Conservation (phyloP, 92 coral and sea anemone genomes). For the Siderastrea radians region DNA sequence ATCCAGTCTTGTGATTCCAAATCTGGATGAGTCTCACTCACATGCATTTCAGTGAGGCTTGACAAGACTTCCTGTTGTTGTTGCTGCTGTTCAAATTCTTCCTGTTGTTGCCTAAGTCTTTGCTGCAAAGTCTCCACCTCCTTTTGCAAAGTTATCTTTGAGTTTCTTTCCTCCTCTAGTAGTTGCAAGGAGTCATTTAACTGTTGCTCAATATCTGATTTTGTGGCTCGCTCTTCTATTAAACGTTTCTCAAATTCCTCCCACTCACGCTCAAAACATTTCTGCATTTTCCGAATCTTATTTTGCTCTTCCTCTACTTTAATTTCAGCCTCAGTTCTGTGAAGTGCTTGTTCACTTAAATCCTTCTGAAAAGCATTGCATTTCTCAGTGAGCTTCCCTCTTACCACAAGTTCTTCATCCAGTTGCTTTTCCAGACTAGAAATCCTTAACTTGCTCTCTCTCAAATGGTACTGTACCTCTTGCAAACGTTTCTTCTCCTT, state of each 20-base stretch:
- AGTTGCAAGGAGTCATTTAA: constrained; percentile 26
- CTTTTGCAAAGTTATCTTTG: constrained; percentile 56
- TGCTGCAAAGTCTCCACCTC: constrained; percentile 57
- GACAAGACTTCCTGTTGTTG: constrained; percentile 52
- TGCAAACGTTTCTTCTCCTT: constrained; percentile 20
- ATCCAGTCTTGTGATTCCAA: constrained; percentile 85
- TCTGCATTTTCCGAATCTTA: constrained; percentile 72
- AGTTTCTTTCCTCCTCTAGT: constrained; percentile 61
- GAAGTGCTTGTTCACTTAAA: constrained; percentile 46
- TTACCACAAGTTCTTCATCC: constrained; percentile 40
- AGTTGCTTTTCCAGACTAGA: constrained; percentile 45
- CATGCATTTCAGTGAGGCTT: constrained; percentile 25
- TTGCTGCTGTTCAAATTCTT: constrained; percentile 46
- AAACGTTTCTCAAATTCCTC: constrained; percentile 86
- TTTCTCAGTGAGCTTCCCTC: constrained; percentile 55
- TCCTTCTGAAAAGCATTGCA: constrained; percentile 48
- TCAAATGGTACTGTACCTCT: constrained; percentile 12
- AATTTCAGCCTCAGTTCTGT: constrained; percentile 48
- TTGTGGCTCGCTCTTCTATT: constrained; percentile 82
- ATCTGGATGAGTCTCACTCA: constrained; percentile 1
- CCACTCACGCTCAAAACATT: constrained; percentile 83
- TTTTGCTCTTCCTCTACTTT: constrained; percentile 70
- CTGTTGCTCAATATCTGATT: constrained; percentile 66
- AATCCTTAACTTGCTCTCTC: constrained; percentile 33
- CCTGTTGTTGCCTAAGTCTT: constrained; percentile 30